Percentiles rank a stretch among this genome's conserved stretches.
Conservation (phyloP, 2,797 vertebrate genomes). For the Pogonophryne albipinna region DNA sequence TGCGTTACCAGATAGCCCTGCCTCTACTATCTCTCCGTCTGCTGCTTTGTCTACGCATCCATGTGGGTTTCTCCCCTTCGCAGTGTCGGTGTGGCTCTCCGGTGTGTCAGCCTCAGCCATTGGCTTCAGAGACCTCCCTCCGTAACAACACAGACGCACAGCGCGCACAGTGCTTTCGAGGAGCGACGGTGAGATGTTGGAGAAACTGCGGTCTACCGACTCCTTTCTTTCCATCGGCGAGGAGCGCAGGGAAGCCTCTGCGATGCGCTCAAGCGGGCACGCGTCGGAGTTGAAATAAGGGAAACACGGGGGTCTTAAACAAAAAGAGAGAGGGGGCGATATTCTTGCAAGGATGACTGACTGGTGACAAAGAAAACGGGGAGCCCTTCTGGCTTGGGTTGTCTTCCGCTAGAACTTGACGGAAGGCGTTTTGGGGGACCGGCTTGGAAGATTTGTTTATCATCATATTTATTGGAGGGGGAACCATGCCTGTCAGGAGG, state of each 20-base stretch:
- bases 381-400: conserved; percentile 84
- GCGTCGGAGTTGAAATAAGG: conserved; percentile 74
- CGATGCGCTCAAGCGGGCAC: conserved; percentile 65
- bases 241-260: conserved; percentile 61
- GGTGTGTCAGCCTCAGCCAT: conserved; percentile 61
- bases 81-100: conserved; percentile 33
- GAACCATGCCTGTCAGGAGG: conserved; percentile 95
- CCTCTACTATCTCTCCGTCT: conserved; percentile 36
- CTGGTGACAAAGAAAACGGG: conserved; percentile 85
- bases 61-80: conserved; percentile 45
- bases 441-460: conserved; percentile 69
- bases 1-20: background rate
- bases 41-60: conserved; percentile 65
- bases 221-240: conserved; percentile 55
- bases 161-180: conserved; percentile 55
- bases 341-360: conserved; percentile 84
- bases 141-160: conserved; percentile 58
- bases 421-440: conserved; percentile 77
- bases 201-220: conserved; percentile 62
- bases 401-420: conserved; percentile 75
- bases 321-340: conserved; percentile 68
- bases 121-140: conserved; percentile 72
- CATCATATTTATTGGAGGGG: conserved; percentile 26
- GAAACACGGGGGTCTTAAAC: conserved; percentile 17
- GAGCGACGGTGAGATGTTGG: conserved; percentile 82